These are phyloP conservation scores for Nannobrachium achirus DNA, from an alignment of 2,113 vertebrate genomes.

Conservation along the genomic window DNA sequence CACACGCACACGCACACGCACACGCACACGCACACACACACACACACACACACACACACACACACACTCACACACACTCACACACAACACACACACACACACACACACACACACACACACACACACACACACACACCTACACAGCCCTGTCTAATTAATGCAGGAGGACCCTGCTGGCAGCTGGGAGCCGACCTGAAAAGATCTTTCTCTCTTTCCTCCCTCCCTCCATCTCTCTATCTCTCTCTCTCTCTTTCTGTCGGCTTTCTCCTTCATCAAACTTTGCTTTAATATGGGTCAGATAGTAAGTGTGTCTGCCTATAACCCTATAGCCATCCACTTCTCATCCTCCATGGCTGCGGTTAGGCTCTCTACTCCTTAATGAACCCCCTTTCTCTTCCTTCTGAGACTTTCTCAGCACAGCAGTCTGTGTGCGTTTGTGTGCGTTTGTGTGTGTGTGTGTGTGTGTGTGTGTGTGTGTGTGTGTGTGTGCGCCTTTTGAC, in stretches of 20 bases:
- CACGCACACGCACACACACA: slow-evolving; percentile 8
- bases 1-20: slow-evolving; percentile 16
- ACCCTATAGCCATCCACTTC: slow-evolving; percentile 49
- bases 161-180: slow-evolving; percentile 60
- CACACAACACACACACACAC: slow-evolving; percentile 10
- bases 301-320: slow-evolving; percentile 53
- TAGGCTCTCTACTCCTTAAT: slow-evolving; percentile 7
- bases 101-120: neutral
- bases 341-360: slow-evolving; percentile 12
- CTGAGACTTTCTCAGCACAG: slow-evolving; percentile 27
- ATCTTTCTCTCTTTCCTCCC: slow-evolving; percentile 45
- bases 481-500: neutral
- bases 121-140: too few relatives aligned
- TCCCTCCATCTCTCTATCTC: slow-evolving; percentile 18
- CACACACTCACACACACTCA: slow-evolving; percentile 6
- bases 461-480: neutral
- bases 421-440: slow-evolving; percentile 15
- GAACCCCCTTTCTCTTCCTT: neutral
- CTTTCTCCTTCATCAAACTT: slow-evolving; percentile 58
- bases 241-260: slow-evolving; percentile 24
- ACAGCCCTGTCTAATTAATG: slow-evolving; percentile 60
- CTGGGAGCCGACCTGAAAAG: slow-evolving; percentile 54
- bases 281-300: slow-evolving; percentile 39
- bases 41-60: neutral
- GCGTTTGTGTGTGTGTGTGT: neutral